These are phyloP conservation scores for Heterotilapia buettikoferi DNA, from an alignment of 2,113 vertebrate genomes.

Conservation along the genomic window DNA sequence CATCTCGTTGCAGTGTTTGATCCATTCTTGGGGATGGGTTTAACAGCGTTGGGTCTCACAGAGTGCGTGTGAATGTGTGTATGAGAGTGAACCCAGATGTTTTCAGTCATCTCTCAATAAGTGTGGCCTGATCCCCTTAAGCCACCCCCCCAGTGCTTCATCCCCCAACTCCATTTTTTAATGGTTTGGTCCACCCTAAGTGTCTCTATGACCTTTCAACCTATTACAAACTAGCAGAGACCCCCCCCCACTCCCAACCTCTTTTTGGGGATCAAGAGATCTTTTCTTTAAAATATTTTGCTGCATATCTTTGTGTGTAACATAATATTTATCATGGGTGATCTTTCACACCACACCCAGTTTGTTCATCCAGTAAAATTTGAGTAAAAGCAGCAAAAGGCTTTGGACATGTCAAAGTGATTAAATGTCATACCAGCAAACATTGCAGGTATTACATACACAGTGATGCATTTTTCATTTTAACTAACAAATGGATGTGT, in stretches of 20 bases:
- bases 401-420: not conserved
- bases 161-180: constrained; percentile 9
- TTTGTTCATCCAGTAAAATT: constrained; percentile 6
- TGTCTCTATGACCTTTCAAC: constrained; percentile 59
- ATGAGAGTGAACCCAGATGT: constrained; percentile 71
- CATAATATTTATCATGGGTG: constrained; percentile 43
- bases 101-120: constrained; percentile 69
- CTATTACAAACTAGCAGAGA: constrained; percentile 32
- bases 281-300: not conserved
- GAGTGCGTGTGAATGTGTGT: constrained; percentile 27
- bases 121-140: constrained; percentile 66
- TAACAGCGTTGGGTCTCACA: not conserved
- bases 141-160: not conserved
- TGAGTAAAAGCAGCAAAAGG: not conserved
- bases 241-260: not conserved
- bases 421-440: not conserved
- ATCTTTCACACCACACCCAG: constrained; percentile 16
- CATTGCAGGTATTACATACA: not conserved
- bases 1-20: constrained; percentile 34
- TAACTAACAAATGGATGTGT: not conserved
- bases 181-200: constrained; percentile 51
- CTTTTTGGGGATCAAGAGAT: not conserved
- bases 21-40: constrained; percentile 35
- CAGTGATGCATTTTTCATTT: not conserved
- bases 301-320: constrained; percentile 19